Conservation (phyloP, 2,113 vertebrate species). For the Pedetes capensis region DNA sequence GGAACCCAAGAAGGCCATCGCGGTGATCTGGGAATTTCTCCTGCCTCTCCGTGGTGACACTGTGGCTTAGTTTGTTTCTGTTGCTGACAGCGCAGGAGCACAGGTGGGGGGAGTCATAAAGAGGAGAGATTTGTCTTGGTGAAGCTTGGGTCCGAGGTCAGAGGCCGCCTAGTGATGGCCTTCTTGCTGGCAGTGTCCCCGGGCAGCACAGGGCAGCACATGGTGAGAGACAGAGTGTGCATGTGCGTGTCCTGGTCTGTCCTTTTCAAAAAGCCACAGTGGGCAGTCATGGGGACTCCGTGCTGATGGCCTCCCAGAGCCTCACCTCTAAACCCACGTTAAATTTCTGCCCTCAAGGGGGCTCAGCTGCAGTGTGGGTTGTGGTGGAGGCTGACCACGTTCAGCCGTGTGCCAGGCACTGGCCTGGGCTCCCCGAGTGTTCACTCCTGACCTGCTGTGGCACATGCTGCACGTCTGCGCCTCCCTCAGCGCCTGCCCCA, state of each 20-base stretch:
- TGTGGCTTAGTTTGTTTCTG: too few relatives aligned
- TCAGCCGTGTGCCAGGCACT: too few relatives aligned
- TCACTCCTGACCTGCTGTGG: background rate
- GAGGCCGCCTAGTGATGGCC: background rate
- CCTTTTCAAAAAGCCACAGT: background rate
- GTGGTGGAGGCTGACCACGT: too few relatives aligned
- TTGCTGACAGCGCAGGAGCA: background rate
- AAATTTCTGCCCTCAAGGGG: background rate
- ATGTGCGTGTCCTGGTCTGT: background rate
- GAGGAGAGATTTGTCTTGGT: background rate
- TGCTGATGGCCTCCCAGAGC: background rate
- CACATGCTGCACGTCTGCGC: background rate
- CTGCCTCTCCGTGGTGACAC: accelerated
- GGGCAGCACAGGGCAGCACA: background rate
- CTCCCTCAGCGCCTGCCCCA: background rate
- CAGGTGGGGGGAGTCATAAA: background rate
- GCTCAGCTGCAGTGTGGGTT: too few relatives aligned
- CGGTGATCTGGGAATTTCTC: too few relatives aligned
- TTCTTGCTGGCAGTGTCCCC: background rate
- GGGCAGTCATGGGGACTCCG: background rate
- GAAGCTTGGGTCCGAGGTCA: background rate
- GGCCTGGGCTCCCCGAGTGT: too few relatives aligned
- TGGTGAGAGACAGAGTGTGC: too few relatives aligned
- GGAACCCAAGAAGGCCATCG: background rate
- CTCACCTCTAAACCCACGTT: background rate